These are phyloP conservation scores for Oryctolagus cuniculus DNA, from an alignment of 2,113 vertebrate species.

Conservation along the genomic window DNA sequence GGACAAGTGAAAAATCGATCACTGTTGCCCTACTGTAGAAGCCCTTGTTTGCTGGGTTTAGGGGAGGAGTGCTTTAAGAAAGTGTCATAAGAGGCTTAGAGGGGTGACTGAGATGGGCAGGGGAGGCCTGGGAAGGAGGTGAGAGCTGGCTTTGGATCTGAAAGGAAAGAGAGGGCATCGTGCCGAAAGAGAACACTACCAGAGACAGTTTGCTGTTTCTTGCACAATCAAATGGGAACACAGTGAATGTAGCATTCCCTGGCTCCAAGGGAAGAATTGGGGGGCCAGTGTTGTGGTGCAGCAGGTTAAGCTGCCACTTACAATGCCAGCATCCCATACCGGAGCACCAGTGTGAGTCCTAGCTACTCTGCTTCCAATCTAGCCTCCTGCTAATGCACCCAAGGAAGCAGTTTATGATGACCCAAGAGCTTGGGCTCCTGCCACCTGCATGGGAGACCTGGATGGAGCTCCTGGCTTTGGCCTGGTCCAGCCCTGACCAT, in stretches of 20 bases:
- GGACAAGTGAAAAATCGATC: neutral
- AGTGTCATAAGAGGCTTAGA: neutral
- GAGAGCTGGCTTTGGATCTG: neutral
- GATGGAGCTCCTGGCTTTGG: too few species aligned
- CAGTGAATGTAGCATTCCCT: neutral
- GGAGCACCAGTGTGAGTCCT: too few species aligned
- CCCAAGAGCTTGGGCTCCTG: too few species aligned
- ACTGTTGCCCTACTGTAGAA: neutral
- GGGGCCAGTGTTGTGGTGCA: too few species aligned
- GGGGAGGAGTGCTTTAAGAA: neutral
- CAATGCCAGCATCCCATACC: too few species aligned
- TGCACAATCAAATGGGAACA: neutral
- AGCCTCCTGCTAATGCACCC: too few species aligned
- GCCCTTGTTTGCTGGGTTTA: neutral
- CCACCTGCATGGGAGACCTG: too few species aligned
- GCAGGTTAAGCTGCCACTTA: too few species aligned
- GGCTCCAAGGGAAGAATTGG: neutral
- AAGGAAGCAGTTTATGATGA: too few species aligned
- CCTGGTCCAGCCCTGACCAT: too few species aligned
- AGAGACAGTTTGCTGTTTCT: neutral
- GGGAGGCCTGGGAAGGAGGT: neutral
- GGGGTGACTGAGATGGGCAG: neutral
- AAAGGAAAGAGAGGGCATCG: neutral
- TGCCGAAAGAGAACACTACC: rapidly evolving
- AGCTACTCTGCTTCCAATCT: too few species aligned